Conservation (phyloP, 2,797 vertebrate species). For the Eulemur coronatus region DNA sequence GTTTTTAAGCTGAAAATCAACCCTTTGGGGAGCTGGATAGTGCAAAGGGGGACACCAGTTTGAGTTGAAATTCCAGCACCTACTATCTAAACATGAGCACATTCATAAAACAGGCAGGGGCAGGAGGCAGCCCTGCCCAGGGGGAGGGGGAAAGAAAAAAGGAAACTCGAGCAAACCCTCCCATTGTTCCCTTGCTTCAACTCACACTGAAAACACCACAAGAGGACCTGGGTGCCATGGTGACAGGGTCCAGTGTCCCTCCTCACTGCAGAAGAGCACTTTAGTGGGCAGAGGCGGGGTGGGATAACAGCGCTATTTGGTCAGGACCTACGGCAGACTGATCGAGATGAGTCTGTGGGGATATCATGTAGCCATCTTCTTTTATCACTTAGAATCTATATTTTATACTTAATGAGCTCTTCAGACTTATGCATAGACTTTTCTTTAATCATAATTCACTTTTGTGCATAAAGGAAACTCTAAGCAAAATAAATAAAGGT, state of each 20-base stretch:
- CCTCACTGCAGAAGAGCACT: not conserved
- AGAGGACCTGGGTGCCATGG: not conserved
- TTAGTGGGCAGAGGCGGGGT: not conserved
- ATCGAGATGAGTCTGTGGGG: not conserved
- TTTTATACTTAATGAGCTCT: not conserved
- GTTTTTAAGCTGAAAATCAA: slow-evolving; percentile 69
- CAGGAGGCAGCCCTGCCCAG: not conserved
- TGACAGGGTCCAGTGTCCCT: not conserved
- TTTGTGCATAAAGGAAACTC: slow-evolving; percentile 5
- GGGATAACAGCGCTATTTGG: not conserved
- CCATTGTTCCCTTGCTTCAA: not conserved
- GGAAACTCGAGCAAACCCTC: not conserved
- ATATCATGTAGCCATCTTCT: not conserved
- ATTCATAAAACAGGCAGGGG: not conserved
- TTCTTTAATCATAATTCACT: not conserved
- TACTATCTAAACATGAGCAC: slow-evolving; percentile 45
- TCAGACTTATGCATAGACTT: not conserved
- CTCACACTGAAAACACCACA: not conserved
- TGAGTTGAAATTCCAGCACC: slow-evolving; percentile 36
- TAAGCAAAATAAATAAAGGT: slow-evolving; percentile 34
- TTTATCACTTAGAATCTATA: not conserved
- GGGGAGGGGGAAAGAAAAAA: not conserved
- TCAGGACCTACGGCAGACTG: not conserved
- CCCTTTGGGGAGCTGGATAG: slow-evolving; percentile 60
- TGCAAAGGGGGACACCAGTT: slow-evolving; percentile 51